A percentile compares a stretch with the other conserved stretches of the same genome.
Conservation (phyloP, 2,113 vertebrate species). For the Amblyopsis rosae region DNA sequence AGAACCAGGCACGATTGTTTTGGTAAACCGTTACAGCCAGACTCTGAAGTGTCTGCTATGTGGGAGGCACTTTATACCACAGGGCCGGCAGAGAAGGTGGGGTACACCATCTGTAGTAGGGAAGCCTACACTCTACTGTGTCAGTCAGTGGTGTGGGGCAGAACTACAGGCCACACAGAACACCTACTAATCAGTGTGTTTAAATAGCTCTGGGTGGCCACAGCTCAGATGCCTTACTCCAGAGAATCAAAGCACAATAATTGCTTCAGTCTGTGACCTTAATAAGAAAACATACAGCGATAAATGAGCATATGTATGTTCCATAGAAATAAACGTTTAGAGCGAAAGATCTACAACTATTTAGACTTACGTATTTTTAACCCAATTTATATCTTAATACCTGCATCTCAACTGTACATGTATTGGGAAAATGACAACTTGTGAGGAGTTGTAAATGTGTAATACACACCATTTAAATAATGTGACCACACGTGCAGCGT, state of each 20-base stretch:
- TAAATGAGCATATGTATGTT: slow-evolving; percentile 1
- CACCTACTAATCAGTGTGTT: slow-evolving; percentile 73
- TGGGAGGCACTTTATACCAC: slow-evolving; percentile 32
- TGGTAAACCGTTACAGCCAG: slow-evolving; percentile 21
- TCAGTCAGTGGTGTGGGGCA: slow-evolving; percentile 54
- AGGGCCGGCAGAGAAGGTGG: slow-evolving; percentile 4
- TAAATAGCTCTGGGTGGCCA: slow-evolving; percentile 69
- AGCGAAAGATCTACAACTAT: neutral
- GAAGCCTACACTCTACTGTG: slow-evolving; percentile 68
- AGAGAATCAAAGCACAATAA: slow-evolving; percentile 54
- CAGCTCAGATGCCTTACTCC: slow-evolving; percentile 31
- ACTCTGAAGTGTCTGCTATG: slow-evolving; percentile 28
- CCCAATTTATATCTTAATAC: too few species aligned
- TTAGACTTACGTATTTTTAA: too few species aligned
- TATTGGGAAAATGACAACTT: too few species aligned
- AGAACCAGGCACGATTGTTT: slow-evolving; percentile 12
- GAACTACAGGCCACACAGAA: slow-evolving; percentile 44
- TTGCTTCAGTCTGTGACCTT: slow-evolving; percentile 48
- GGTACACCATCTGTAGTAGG: slow-evolving; percentile 52
- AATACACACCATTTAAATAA: too few species aligned
- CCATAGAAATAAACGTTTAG: slow-evolving; percentile 4
- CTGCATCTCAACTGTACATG: too few species aligned
- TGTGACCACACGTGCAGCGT: neutral
- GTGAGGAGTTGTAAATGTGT: too few species aligned
- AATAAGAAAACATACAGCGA: slow-evolving; percentile 51